Percentiles rank a stretch among this genome's conserved stretches.
phyloP scores from a whole-genome alignment of 1,140 invertebrate genomes.

The Carcinoscorpius rotundicauda region DNA sequence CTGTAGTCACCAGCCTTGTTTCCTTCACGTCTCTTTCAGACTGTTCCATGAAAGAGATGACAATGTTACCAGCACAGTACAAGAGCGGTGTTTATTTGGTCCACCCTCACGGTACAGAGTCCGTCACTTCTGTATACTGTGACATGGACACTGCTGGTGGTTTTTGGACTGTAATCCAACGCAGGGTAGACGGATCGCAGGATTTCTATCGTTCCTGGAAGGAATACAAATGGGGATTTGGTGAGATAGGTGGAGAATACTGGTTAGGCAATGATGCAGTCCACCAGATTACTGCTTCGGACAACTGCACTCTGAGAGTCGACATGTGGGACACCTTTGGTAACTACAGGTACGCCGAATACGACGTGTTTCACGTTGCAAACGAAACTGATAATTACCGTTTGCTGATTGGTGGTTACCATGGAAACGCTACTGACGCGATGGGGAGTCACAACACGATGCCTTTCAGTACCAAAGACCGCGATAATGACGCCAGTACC shows the following conservation, averaged over 20 bases:
- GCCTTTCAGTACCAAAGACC: conserved; percentile 56
- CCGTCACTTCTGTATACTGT: conserved; percentile 60
- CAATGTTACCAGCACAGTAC: conserved; percentile 10
- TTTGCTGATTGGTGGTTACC: conserved; percentile 46
- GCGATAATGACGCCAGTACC: conserved; percentile 56
- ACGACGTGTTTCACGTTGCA: conserved; percentile 49
- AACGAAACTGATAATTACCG: conserved; percentile 49
- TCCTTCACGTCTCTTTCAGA: background rate
- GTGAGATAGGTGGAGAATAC: conserved; percentile 32
- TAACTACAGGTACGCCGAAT: conserved; percentile 41
- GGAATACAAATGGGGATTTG: conserved; percentile 39
- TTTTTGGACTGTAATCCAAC: conserved; percentile 72
- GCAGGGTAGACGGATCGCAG: conserved; percentile 54
- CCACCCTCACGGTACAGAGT: conserved; percentile 45
- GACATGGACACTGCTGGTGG: conserved; percentile 40
- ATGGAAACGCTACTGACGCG: conserved; percentile 50
- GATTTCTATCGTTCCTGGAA: conserved; percentile 36
- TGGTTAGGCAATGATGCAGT: conserved; percentile 40
- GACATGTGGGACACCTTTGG: conserved; percentile 46
- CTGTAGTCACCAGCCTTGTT: background rate
- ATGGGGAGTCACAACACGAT: conserved; percentile 53
- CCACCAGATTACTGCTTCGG: conserved; percentile 33
- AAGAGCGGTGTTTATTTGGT: conserved; percentile 51
- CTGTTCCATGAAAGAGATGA: conserved; percentile 1
- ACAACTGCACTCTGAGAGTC: conserved; percentile 45